Conservation (phyloP, 2,113 vertebrate genomes). For the Indicator indicator region DNA sequence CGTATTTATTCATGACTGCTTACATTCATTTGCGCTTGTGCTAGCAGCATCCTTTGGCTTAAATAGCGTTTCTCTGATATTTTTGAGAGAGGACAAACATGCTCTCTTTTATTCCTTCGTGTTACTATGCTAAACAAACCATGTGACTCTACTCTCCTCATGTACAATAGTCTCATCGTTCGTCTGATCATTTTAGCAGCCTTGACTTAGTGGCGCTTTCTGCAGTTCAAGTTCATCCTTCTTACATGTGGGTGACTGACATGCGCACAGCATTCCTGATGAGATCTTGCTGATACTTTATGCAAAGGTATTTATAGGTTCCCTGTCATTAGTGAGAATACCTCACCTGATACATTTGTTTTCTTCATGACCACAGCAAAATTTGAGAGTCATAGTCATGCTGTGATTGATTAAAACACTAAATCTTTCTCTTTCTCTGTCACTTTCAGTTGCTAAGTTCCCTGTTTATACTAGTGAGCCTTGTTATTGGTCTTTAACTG, state of each 20-base stretch:
- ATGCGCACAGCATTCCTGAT: background rate
- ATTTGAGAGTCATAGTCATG: background rate
- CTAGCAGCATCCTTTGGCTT: background rate
- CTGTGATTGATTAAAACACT: slow-evolving; percentile 33
- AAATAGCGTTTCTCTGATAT: background rate
- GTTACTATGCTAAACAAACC: background rate
- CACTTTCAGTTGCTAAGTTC: background rate
- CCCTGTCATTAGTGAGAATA: background rate
- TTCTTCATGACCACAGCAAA: slow-evolving; percentile 8
- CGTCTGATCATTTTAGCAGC: background rate
- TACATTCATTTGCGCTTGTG: background rate
- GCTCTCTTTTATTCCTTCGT: background rate
- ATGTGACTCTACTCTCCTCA: background rate
- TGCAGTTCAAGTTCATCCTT: background rate
- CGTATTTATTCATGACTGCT: background rate
- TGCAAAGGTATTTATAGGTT: background rate
- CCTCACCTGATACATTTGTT: background rate
- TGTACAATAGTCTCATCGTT: background rate
- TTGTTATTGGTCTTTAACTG: background rate
- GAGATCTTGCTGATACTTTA: background rate
- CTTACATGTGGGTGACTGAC: background rate
- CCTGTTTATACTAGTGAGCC: background rate
- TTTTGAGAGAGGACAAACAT: background rate
- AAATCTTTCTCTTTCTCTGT: background rate
- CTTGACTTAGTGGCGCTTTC: background rate